phyloP scores from a whole-genome alignment of 2,113 vertebrate species.

The Plotosus lineatus region DNA sequence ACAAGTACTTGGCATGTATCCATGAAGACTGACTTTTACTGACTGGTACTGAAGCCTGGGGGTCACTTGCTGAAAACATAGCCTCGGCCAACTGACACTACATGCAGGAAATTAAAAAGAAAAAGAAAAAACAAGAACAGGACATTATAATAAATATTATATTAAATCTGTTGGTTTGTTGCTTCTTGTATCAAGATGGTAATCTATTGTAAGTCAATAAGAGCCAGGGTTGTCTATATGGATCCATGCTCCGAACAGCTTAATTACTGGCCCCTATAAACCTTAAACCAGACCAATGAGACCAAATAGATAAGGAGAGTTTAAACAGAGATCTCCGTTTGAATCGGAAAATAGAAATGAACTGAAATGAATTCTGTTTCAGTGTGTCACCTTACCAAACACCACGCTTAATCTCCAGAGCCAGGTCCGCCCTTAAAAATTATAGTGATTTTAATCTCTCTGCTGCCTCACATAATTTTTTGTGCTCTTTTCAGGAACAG shows the following conservation, averaged over 20 bases:
- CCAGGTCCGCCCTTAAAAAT: slow-evolving; percentile 57
- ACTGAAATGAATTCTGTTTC: slow-evolving; percentile 56
- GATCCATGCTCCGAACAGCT: slow-evolving; percentile 68
- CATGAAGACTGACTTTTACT: slow-evolving; percentile 16
- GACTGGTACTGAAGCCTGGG: slow-evolving; percentile 20
- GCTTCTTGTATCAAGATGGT: slow-evolving; percentile 61
- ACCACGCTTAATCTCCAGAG: slow-evolving; percentile 63
- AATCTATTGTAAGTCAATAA: slow-evolving; percentile 75
- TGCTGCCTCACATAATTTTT: slow-evolving; percentile 56
- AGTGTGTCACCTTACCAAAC: slow-evolving; percentile 60
- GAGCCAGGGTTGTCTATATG: slow-evolving; percentile 52
- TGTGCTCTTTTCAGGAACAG: slow-evolving; percentile 48
- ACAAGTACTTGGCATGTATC: not conserved
- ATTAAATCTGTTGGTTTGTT: slow-evolving; percentile 35
- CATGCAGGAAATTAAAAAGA: no score
- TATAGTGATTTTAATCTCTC: slow-evolving; percentile 42
- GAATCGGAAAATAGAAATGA: slow-evolving; percentile 65
- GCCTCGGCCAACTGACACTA: slow-evolving; percentile 11
- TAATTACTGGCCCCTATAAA: slow-evolving; percentile 65
- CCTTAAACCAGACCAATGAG: slow-evolving; percentile 71
- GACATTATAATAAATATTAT: slow-evolving; percentile 36
- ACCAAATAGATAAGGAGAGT: slow-evolving; percentile 72
- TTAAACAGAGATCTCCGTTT: slow-evolving; percentile 62
- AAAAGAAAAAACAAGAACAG: not conserved
- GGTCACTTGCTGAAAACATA: slow-evolving; percentile 30